These are phyloP conservation scores for Boloria selene DNA, from an alignment of 2,888 invertebrate species.

Conservation along the genomic window DNA sequence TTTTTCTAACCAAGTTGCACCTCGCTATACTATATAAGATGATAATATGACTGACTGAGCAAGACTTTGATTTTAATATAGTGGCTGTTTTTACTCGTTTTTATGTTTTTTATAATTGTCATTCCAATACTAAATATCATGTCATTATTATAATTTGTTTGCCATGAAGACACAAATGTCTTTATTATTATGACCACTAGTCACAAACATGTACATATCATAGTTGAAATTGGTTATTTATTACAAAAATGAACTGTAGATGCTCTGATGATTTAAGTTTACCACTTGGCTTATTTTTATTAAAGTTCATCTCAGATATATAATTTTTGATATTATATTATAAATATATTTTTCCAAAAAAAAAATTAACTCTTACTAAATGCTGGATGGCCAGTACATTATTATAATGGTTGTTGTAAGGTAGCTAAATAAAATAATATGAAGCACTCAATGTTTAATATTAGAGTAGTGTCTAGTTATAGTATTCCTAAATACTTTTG, in stretches of 20 bases:
- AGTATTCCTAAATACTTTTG: too few species aligned
- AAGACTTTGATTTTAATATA: neutral
- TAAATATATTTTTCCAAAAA: too few species aligned
- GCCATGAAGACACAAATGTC: neutral
- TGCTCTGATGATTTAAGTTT: too few species aligned
- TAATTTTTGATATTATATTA: too few species aligned
- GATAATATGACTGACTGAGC: neutral
- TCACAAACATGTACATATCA: neutral
- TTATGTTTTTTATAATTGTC: neutral
- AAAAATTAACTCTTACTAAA: neutral
- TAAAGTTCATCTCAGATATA: too few species aligned
- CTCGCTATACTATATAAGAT: neutral
- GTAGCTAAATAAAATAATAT: neutral
- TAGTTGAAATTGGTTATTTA: too few species aligned
- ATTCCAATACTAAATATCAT: conserved; percentile 5
- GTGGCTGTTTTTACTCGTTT: neutral
- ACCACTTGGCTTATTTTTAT: too few species aligned
- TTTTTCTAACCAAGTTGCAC: neutral
- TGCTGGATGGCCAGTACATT: neutral
- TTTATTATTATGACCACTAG: neutral
- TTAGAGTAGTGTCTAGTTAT: too few species aligned
- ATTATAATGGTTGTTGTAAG: neutral
- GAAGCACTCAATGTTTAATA: neutral
- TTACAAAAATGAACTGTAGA: too few species aligned
- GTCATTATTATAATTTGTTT: conserved; percentile 4